Base-by-base conservation (phyloP, 2,113 vertebrate species). In the Ciconia maguari region DNA sequence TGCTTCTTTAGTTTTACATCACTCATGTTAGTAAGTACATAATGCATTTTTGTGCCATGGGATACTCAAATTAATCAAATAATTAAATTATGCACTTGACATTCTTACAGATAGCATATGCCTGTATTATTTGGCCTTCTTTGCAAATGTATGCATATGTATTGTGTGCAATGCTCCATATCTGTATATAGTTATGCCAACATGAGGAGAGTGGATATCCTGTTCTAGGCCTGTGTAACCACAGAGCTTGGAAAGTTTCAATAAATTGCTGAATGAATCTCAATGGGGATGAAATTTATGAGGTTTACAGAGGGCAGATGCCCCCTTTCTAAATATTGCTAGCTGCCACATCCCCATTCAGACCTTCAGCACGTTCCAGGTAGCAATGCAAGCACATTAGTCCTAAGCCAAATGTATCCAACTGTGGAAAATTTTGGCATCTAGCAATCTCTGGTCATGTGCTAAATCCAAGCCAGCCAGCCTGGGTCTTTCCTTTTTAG, bases 81-180 rank as follows among this genome's bases (percentile, higher is more conserved):
- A 44, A 34, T 12, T 57, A 60, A 52, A 55, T 75, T 41, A 34
- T 52, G 8, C 16, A 51, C 21, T 82, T 79, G 42, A 60, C 26
- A 62, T 57, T 80, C 36, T 83, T 72, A 55, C 27, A 62, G 60
- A 55, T 21, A 55, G 17, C 44, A 22, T 36, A 51, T 30, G 32
- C 18, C 21, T 64, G 52, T 20, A 44, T 74, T 78, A 68, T 64
- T 80, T 87, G 74, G 26, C 49, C 44, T 62, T 14, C 42, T 74
- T 64, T 64, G 29, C 32, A 70, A 62, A 62, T 46, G 36, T 26
- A 24, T 58, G 6, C 0, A 0, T 38, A 52, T 4, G 5, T 36
- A 36, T 24, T 42, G 16, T 49, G 24, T 54, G 30, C 41, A 74
- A 5, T 26, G 9, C 13, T 74, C 75, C 46, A 7, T 34, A 44